These are phyloP conservation scores for Eulemur rubriventer DNA, from an alignment of 2,797 vertebrate species.

Conservation along the genomic window DNA sequence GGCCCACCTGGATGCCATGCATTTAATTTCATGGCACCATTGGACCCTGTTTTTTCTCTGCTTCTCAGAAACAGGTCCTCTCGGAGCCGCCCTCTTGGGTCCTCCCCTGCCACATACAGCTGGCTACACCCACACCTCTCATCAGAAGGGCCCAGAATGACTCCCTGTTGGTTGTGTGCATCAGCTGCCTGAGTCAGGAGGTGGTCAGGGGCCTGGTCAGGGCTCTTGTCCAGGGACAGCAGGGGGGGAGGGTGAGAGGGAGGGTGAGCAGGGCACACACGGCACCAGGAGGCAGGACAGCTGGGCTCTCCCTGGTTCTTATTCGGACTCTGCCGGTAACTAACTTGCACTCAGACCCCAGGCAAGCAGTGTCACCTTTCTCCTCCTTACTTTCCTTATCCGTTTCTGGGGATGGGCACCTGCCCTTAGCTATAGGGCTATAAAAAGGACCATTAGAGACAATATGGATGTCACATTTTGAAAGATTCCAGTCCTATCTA, in stretches of 20 bases:
- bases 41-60: conserved; percentile 41
- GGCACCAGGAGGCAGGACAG: background rate
- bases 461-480: background rate
- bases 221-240: background rate
- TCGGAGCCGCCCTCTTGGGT: conserved; percentile 14
- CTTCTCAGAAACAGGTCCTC: conserved; percentile 64
- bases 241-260: background rate
- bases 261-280: fast-evolving
- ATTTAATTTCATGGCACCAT: conserved; percentile 68
- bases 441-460: background rate
- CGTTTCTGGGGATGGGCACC: background rate
- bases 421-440: background rate
- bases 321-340: background rate
- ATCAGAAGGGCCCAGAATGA: background rate
- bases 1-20: conserved; percentile 63
- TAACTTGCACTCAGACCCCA: background rate
- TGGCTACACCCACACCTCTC: conserved; percentile 13
- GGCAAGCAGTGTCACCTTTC: background rate
- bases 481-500: background rate
- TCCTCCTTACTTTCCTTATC: background rate
- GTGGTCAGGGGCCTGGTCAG: background rate
- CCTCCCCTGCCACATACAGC: background rate
- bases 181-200: background rate
- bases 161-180: conserved; percentile 13
- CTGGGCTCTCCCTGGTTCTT: background rate